Percentiles rank a stretch among this genome's conserved stretches.
Conservation (phyloP, 2,888 invertebrate genomes). For the Pristionchus maxplancki region DNA sequence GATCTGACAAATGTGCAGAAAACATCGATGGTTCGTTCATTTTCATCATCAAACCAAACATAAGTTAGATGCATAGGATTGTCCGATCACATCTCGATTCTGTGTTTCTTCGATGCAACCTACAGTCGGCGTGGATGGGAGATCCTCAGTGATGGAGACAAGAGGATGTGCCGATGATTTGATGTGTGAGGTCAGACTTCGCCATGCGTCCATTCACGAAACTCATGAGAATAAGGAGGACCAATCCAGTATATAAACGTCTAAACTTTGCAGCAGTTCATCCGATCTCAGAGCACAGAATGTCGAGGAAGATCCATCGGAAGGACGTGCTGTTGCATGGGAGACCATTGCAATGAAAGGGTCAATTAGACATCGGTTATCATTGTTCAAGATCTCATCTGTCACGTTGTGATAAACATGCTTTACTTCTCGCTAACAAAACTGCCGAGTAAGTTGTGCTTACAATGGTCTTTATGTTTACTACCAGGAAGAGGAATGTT, state of each 20-base stretch:
- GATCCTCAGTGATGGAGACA: background rate
- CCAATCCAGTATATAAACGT: no score
- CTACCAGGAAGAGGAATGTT: no score
- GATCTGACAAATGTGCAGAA: background rate
- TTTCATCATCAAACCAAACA: background rate
- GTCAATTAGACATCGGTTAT: background rate
- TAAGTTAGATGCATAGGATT: background rate
- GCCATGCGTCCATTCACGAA: no score
- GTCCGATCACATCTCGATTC: background rate
- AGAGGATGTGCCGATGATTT: background rate
- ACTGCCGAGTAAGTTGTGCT: no score
- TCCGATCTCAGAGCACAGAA: background rate
- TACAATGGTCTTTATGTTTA: no score
- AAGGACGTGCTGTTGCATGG: background rate
- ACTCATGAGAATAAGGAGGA: no score
- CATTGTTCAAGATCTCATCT: no score
- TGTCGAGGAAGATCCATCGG: background rate
- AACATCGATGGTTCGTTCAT: background rate
- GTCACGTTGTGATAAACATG: no score
- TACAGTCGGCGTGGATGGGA: background rate
- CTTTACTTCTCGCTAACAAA: no score
- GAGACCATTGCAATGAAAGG: background rate
- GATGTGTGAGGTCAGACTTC: background rate
- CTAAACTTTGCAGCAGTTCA: background rate
- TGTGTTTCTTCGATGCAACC: background rate